Percentiles rank a stretch among this genome's conserved stretches.
These are phyloP conservation scores for Rhyzopertha dominica DNA, from an alignment of 1,140 invertebrate genomes.

Conservation along the genomic window DNA sequence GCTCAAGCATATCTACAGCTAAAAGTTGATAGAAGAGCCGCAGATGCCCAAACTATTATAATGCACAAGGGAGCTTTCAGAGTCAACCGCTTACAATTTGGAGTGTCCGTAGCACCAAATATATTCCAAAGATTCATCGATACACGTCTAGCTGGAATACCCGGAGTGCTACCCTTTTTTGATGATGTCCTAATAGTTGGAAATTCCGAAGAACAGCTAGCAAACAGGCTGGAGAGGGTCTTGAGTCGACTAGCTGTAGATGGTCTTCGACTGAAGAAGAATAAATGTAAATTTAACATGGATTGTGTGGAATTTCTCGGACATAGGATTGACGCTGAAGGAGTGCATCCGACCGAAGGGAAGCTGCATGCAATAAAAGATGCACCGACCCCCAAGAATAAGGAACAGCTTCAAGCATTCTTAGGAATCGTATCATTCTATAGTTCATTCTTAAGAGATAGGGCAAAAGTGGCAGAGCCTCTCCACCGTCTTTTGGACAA, in stretches of 20 bases:
- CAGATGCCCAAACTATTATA: slow-evolving; percentile 21
- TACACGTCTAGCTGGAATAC: slow-evolving; percentile 30
- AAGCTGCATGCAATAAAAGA: slow-evolving; percentile 41
- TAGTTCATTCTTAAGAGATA: slow-evolving; percentile 32
- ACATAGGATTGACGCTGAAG: slow-evolving; percentile 32
- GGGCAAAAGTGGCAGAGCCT: slow-evolving; percentile 17
- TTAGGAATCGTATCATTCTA: slow-evolving; percentile 42
- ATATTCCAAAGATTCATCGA: slow-evolving; percentile 45
- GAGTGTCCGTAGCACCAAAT: slow-evolving; percentile 45
- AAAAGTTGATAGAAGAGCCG: slow-evolving; percentile 28
- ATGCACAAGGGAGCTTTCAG: slow-evolving; percentile 28
- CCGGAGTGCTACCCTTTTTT: slow-evolving; percentile 32
- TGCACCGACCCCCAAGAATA: slow-evolving; percentile 23
- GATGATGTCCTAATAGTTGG: slow-evolving; percentile 42
- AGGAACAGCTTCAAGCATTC: slow-evolving; percentile 34
- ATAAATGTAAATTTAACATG: slow-evolving; percentile 32
- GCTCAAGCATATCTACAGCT: slow-evolving; percentile 44
- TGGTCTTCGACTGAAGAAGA: slow-evolving; percentile 28
- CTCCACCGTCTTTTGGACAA: slow-evolving; percentile 37
- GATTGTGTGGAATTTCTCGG: slow-evolving; percentile 34
- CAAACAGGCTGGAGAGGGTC: slow-evolving; percentile 11
- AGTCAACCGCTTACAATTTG: slow-evolving; percentile 48
- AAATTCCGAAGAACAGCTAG: slow-evolving; percentile 22
- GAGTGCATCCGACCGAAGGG: slow-evolving; percentile 31
- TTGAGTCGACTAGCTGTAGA: slow-evolving; percentile 22